A percentile compares a stretch with the other conserved stretches of the same genome.
Evolutionary conservation across 2,113 vertebrate species (phyloP).

Genomic region (pig (Sus scrofa)): DNA sequence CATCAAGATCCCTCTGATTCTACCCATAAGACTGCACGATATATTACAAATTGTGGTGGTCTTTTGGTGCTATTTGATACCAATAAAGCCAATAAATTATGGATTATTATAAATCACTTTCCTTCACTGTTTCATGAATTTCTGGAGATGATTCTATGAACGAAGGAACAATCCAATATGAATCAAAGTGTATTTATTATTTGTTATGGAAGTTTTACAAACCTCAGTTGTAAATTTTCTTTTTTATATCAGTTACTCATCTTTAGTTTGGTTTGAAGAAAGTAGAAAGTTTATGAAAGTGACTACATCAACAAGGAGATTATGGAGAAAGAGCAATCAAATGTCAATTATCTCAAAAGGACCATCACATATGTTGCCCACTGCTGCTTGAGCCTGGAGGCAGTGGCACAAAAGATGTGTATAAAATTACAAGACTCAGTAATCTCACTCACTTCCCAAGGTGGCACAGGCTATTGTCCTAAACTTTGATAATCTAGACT

Average conservation of each 20-base stretch:
- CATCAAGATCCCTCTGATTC: background rate
- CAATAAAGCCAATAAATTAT: background rate
- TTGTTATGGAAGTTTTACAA: background rate
- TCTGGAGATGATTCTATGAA: background rate
- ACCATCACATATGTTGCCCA: background rate
- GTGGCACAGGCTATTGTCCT: background rate
- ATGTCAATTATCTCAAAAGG: fast-evolving
- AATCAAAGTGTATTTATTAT: constrained; percentile 1
- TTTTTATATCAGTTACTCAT: background rate
- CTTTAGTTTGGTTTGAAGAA: background rate
- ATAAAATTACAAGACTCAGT: background rate
- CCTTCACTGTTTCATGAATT: background rate
- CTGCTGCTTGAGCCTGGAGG: background rate
- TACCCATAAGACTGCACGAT: background rate
- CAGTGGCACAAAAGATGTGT: background rate
- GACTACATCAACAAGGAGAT: background rate
- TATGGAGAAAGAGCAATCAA: background rate
- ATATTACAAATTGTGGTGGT: background rate
- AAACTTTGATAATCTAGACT: background rate
- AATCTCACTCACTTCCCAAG: background rate
- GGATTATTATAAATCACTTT: background rate
- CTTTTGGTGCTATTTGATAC: background rate
- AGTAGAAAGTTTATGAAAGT: background rate
- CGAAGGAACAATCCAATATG: background rate
- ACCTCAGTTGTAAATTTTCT: background rate